These are phyloP conservation scores for Radopholus similis DNA, from an alignment of 1,140 invertebrate genomes.

Conservation along the genomic window DNA sequence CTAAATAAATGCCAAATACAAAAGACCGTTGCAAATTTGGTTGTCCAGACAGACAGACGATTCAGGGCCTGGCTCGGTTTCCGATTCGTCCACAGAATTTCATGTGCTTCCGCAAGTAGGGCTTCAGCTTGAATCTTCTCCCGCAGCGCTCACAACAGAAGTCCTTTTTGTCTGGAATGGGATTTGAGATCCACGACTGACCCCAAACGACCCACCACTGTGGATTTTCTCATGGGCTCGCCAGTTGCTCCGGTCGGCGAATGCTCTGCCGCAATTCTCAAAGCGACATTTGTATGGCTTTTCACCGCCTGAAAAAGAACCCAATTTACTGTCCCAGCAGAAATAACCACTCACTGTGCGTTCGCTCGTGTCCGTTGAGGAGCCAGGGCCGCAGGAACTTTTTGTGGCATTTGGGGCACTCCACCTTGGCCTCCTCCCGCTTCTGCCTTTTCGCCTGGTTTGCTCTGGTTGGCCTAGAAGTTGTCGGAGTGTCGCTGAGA, in stretches of 20 bases:
- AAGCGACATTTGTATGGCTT: conserved; percentile 7
- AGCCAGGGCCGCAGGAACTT: conserved; percentile 10
- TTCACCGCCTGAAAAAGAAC: conserved; percentile 1
- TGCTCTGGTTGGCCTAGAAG: no score
- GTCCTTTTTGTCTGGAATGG: conserved; percentile 7
- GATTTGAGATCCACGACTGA: background rate
- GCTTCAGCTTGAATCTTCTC: conserved; percentile 12
- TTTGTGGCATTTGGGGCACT: conserved; percentile 3
- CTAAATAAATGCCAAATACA: no score
- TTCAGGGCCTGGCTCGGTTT: no score
- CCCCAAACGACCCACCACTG: background rate
- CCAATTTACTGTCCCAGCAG: background rate
- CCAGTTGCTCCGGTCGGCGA: conserved; percentile 13
- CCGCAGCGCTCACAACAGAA: conserved; percentile 1
- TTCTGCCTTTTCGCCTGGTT: no score
- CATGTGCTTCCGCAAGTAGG: conserved; percentile 8
- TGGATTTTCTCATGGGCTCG: conserved; percentile 11
- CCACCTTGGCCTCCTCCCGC: background rate
- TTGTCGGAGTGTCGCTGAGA: no score
- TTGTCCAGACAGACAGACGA: no score
- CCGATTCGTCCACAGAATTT: conserved; percentile 3
- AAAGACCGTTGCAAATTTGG: no score
- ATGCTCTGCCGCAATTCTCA: background rate
- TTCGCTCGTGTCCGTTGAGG: conserved; percentile 13
- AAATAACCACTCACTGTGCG: background rate